Conservation (phyloP, 2,797 vertebrate species). For the Ctenopoma multispine region DNA sequence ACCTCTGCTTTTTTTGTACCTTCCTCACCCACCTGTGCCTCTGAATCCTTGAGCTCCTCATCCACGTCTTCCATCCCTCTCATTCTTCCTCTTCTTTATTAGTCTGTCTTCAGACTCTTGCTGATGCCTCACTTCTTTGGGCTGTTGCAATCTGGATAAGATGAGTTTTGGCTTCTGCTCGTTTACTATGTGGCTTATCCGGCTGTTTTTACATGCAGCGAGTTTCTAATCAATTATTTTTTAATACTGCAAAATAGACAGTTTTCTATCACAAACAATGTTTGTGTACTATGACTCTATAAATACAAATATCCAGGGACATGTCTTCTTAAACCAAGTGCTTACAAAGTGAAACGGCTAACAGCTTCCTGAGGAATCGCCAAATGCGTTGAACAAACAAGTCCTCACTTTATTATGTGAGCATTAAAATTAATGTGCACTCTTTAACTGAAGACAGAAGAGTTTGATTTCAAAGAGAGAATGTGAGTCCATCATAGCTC, state of each 20-base stretch:
- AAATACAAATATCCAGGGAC: conserved; percentile 31
- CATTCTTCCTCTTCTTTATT: conserved; percentile 10
- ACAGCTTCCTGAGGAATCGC: conserved; percentile 36
- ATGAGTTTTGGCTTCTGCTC: conserved; percentile 52
- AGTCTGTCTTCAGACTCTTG: conserved; percentile 41
- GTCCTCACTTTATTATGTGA: not conserved
- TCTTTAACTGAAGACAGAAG: conserved; percentile 5
- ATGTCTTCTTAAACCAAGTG: conserved; percentile 16
- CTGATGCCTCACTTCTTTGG: conserved; percentile 60
- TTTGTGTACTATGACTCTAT: conserved; percentile 18
- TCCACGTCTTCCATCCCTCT: not conserved
- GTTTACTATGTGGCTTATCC: conserved; percentile 63
- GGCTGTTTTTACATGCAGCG: conserved; percentile 56
- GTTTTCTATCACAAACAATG: conserved; percentile 34
- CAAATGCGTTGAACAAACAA: not conserved
- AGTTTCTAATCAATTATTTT: conserved; percentile 61
- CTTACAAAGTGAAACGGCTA: conserved; percentile 19
- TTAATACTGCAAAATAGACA: conserved; percentile 56
- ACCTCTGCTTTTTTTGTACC: not conserved
- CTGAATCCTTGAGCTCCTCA: not conserved
- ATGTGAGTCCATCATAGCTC: not conserved
- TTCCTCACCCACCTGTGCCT: not conserved
- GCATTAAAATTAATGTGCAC: conserved; percentile 8
- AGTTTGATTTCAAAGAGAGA: not conserved
- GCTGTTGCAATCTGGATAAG: conserved; percentile 33